Base-by-base conservation (phyloP, 2,113 vertebrate genomes). In the Larimichthys crocea region DNA sequence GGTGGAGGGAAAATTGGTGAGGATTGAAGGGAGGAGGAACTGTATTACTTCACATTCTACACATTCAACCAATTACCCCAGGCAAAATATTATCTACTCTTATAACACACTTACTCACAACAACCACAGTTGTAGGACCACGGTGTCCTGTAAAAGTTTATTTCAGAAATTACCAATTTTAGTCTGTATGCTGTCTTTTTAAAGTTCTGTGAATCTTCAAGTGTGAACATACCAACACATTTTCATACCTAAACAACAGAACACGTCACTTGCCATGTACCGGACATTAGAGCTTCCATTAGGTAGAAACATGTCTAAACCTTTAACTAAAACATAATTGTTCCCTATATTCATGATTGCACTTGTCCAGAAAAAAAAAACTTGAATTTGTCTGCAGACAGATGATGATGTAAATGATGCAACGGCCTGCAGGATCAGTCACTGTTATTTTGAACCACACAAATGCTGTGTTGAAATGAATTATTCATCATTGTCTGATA, bases 381-480 rank as follows among this genome's bases (percentile, higher is more conserved):
- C 2, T 31, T 24, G 4, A 62, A 65, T 15, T 17, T 10, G 40
- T 26, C 52, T 70, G 52, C 52, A 44, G 53, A 71, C n/a, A 24
- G 31, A 31, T 40, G 35, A 29, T n/a, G 40, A 26, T 19, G 29
- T 52, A 19, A 10, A 68, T 35, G 31, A 61, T 29, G 29, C 44
- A 69, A 69, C 55, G 29, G 46, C 16, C 35, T 3, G n/a, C 48
- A 24, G 42, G 11, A 57, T 72, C 10, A 40, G 19, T 63, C 35
- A 22, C 31, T 48, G 76, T 14, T 61, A 48, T 55, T 79, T 40
- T 64, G 19, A 79, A 65, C 29, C 4, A 10, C 12, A 62, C 19
- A 17, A 71, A 82, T 19, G 26, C 50, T 49, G n/a, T 48, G 62
- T 68, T 67, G 68, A 67, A n/a, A 74, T 83, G 49, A 24, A 76